Conservation (phyloP, 2,797 vertebrate genomes). For the Myotis findleyi region DNA sequence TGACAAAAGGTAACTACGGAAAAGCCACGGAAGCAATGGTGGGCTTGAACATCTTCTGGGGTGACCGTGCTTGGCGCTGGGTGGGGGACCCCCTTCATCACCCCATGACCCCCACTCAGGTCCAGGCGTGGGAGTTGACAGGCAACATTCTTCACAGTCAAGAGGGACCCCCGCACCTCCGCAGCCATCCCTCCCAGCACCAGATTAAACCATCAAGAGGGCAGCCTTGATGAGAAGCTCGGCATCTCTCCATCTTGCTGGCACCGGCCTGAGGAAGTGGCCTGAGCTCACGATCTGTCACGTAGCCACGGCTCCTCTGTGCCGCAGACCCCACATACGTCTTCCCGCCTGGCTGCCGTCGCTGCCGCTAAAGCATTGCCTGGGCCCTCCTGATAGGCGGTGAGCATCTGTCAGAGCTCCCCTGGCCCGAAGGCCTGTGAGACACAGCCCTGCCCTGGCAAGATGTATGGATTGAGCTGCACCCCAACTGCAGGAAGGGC, state of each 20-base stretch:
- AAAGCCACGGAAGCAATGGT: rapidly evolving
- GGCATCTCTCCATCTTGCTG: background rate
- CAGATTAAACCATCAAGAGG: background rate
- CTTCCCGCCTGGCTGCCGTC: background rate
- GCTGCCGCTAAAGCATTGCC: background rate
- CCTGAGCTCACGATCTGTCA: background rate
- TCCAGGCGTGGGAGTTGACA: rapidly evolving
- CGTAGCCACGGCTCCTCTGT: background rate
- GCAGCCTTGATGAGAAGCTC: background rate
- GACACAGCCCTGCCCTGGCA: background rate
- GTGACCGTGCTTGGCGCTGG: rapidly evolving
- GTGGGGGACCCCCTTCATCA: background rate
- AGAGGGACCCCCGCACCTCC: background rate
- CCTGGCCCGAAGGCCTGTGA: background rate
- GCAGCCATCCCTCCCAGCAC: background rate
- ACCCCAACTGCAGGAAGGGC: background rate
- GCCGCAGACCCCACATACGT: background rate
- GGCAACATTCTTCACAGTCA: background rate
- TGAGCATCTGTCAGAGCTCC: background rate
- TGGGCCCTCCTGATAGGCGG: rapidly evolving
- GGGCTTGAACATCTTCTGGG: background rate
- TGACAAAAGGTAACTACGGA: background rate
- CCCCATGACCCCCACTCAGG: background rate
- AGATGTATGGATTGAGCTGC: background rate
- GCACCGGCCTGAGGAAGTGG: background rate